Conservation (phyloP, 2,113 vertebrate species). For the Conger conger region DNA sequence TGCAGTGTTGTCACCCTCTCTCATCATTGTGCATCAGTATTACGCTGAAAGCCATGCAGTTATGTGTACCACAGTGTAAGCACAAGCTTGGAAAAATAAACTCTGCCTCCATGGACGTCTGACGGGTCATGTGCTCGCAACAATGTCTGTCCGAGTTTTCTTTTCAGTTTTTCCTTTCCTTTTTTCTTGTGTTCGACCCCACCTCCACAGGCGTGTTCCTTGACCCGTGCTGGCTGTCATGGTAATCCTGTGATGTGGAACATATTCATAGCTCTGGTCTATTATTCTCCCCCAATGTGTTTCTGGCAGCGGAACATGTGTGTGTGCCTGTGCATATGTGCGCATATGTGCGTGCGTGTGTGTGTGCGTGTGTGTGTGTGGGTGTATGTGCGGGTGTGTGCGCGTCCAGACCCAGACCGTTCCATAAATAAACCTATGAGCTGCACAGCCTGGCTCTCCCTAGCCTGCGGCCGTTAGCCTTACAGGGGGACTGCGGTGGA, state of each 20-base stretch:
- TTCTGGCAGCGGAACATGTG: conserved; percentile 25
- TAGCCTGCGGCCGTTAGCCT: conserved; percentile 66
- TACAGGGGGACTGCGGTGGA: conserved; percentile 37
- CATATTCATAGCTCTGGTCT: conserved; percentile 41
- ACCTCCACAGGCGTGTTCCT: neutral
- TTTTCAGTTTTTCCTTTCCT: neutral
- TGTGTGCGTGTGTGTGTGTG: too few species aligned
- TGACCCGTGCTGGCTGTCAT: neutral
- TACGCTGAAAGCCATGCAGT: neutral
- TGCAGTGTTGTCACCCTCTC: neutral
- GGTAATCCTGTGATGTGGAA: conserved; percentile 4
- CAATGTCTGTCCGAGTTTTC: neutral
- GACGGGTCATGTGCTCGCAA: neutral
- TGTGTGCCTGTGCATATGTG: too few species aligned
- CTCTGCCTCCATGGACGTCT: neutral
- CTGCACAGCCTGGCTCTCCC: conserved; percentile 38
- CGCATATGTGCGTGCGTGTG: conserved; percentile 41
- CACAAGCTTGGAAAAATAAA: neutral
- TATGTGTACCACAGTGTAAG: neutral
- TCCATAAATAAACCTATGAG: conserved; percentile 70
- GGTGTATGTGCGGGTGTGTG: conserved; percentile 37
- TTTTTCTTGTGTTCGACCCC: neutral
- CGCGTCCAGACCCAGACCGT: conserved; percentile 66
- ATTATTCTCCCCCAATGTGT: neutral
- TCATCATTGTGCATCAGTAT: neutral